phyloP scores from a whole-genome alignment of 2,888 invertebrate species.

The Autographa pulchrina region DNA sequence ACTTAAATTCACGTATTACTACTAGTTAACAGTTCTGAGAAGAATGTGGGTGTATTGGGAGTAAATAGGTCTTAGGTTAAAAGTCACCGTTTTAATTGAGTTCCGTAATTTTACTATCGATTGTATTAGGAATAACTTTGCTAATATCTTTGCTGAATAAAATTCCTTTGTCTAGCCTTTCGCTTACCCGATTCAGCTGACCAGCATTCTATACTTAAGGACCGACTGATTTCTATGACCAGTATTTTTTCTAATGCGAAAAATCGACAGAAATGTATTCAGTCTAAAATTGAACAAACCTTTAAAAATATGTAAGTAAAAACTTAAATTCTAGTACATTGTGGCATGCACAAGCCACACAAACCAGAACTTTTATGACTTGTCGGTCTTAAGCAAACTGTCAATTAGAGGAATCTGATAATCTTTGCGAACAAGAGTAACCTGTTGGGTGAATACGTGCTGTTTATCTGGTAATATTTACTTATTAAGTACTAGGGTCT shows the following conservation, averaged over 20 bases:
- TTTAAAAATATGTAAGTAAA: no score
- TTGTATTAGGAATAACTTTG: background rate
- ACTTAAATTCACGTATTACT: conserved; percentile 17
- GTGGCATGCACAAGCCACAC: background rate
- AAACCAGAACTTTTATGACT: background rate
- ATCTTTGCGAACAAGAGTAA: conserved; percentile 16
- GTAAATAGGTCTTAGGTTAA: conserved; percentile 23
- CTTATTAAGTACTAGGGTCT: conserved; percentile 2
- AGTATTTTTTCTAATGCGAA: no score
- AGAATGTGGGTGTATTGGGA: conserved; percentile 26
- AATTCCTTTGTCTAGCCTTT: background rate
- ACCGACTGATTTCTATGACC: background rate
- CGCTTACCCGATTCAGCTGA: background rate
- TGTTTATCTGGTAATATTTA: background rate
- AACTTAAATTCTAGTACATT: no score
- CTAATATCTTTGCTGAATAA: conserved; percentile 18
- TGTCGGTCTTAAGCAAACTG: conserved; percentile 21
- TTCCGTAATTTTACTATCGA: conserved; percentile 19
- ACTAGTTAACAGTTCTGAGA: conserved; percentile 24
- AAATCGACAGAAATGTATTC: no score
- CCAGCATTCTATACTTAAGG: background rate
- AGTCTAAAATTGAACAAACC: no score
- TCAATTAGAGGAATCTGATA: conserved; percentile 35
- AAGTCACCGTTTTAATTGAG: conserved; percentile 39
- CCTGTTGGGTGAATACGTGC: background rate